A percentile compares a stretch with the other conserved stretches of the same genome.
phyloP scores from a whole-genome alignment of 2,888 invertebrate species.

The Stratiomys singularior region DNA sequence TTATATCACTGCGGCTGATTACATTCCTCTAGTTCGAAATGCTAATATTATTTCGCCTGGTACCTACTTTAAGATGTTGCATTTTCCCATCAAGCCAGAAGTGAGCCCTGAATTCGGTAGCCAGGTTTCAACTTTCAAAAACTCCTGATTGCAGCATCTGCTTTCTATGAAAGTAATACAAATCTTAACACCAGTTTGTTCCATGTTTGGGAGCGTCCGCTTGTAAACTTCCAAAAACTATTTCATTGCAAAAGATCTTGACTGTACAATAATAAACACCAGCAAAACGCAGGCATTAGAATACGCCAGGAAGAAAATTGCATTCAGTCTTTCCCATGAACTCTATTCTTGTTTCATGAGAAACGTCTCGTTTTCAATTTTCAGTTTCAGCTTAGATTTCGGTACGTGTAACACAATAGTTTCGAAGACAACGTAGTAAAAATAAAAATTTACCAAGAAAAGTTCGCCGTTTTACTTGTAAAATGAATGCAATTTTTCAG shows the following conservation, averaged over 20 bases:
- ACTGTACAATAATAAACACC: background rate
- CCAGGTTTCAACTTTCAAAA: too few species aligned
- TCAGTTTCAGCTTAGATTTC: constrained; percentile 3
- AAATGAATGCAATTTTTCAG: constrained; percentile 26
- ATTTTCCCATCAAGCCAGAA: too few species aligned
- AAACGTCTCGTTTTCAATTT: constrained; percentile 28
- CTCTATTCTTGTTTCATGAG: constrained; percentile 22
- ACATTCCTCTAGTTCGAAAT: too few species aligned
- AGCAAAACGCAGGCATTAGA: background rate
- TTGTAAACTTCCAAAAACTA: background rate
- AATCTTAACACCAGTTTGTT: background rate
- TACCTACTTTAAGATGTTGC: too few species aligned
- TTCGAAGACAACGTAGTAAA: background rate
- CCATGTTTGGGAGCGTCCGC: background rate
- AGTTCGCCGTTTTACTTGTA: too few species aligned
- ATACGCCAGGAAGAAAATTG: background rate
- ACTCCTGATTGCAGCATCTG: too few species aligned
- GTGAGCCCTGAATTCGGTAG: too few species aligned
- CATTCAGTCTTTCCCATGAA: constrained; percentile 37
- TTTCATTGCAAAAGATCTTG: background rate
- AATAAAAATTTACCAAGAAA: background rate
- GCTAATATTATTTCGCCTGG: too few species aligned
- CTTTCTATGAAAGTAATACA: background rate
- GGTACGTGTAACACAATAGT: background rate
- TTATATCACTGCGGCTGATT: too few species aligned